phyloP scores from a whole-genome alignment of 2,888 invertebrate species.

The Cinara cedri region DNA sequence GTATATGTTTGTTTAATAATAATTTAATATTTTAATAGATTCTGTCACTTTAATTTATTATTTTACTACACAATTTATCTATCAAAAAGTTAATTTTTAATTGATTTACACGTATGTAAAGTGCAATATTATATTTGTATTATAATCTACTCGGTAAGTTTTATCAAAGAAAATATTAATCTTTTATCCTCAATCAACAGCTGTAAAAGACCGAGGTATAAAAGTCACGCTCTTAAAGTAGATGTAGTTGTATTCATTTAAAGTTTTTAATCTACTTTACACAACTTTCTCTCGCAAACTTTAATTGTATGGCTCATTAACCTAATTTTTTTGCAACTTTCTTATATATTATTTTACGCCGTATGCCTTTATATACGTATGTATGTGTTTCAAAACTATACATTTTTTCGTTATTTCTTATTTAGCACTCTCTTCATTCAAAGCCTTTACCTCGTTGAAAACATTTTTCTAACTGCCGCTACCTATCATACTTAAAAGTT shows the following conservation, averaged over 20 bases:
- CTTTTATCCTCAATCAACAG: slow-evolving; percentile 34
- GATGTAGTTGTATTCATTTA: slow-evolving; percentile 5
- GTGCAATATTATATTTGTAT: not conserved
- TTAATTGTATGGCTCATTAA: slow-evolving; percentile 55
- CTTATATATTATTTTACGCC: slow-evolving; percentile 18
- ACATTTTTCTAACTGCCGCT: slow-evolving; percentile 32
- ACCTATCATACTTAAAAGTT: slow-evolving; percentile 38
- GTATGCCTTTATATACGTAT: slow-evolving; percentile 25
- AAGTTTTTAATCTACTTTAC: slow-evolving; percentile 51
- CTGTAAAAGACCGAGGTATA: slow-evolving; percentile 36
- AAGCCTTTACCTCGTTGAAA: slow-evolving; percentile 7
- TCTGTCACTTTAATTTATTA: too few species aligned
- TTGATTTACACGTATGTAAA: not conserved
- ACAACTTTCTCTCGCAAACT: slow-evolving; percentile 51
- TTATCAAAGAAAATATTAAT: slow-evolving; percentile 17
- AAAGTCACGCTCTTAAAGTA: slow-evolving; percentile 38
- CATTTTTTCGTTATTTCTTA: slow-evolving; percentile 19
- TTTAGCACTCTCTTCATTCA: slow-evolving; percentile 38
- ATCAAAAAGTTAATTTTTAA: not conserved
- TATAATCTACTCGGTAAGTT: not conserved
- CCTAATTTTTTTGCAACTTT: slow-evolving; percentile 51
- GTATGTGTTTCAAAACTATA: slow-evolving; percentile 24
- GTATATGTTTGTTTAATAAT: too few species aligned
- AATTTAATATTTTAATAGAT: too few species aligned
- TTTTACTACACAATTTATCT: too few species aligned